Percentiles rank a stretch among this genome's conserved stretches.
These are phyloP conservation scores for Chlamydotis undulata DNA, from an alignment of 2,113 vertebrate genomes.

Conservation along the genomic window DNA sequence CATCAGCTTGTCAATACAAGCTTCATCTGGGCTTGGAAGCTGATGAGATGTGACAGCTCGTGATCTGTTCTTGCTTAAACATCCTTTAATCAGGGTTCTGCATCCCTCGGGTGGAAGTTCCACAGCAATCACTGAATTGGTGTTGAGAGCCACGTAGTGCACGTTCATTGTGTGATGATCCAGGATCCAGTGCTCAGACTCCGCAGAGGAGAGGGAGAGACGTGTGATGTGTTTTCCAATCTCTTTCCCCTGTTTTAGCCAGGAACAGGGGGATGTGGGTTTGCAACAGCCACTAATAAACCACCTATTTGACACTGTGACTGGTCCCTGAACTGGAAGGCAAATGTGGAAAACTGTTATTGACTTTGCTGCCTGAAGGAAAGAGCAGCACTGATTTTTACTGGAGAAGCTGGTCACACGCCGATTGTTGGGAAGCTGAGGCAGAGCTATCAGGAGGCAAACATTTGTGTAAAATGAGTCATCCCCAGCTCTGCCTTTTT, in stretches of 20 bases:
- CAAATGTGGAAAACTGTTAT: background rate
- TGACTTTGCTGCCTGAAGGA: background rate
- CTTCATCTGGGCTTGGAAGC: background rate
- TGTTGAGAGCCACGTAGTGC: background rate
- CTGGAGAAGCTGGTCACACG: background rate
- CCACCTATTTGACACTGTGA: background rate
- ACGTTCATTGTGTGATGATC: background rate
- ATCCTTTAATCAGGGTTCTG: background rate
- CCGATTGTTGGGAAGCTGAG: background rate
- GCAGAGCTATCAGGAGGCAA: background rate
- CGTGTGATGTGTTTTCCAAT: background rate
- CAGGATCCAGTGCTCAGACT: background rate
- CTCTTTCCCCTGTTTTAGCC: background rate
- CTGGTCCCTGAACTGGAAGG: background rate
- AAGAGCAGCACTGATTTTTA: background rate
- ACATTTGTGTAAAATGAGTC: constrained; percentile 23
- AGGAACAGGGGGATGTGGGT: background rate
- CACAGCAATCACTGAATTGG: background rate
- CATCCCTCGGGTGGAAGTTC: background rate
- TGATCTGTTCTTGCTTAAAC: background rate
- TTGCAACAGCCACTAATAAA: background rate
- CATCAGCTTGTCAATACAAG: background rate
- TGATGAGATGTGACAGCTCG: constrained; percentile 18
- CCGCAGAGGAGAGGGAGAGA: background rate
- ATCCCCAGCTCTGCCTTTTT: constrained; percentile 41